Conservation (phyloP, 2,113 vertebrate species). For the Redunca redunca region DNA sequence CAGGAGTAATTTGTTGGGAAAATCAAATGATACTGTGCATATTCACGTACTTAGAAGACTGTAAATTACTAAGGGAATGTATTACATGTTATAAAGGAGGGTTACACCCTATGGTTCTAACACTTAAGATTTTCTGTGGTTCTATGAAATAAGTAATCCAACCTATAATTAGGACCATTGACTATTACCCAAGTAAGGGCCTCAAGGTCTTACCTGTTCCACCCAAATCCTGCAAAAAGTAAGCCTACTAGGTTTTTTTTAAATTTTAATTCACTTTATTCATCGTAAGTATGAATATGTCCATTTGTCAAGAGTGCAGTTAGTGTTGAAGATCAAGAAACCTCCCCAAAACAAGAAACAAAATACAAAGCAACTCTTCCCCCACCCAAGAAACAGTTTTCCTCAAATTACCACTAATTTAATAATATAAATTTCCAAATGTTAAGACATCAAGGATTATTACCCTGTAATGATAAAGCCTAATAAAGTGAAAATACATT, state of each 20-base stretch:
- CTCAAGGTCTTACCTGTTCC: background rate
- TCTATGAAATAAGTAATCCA: conserved; percentile 36
- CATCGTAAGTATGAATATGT: background rate
- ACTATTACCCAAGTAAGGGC: background rate
- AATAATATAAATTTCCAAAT: background rate
- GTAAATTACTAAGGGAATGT: conserved; percentile 14
- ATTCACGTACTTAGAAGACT: background rate
- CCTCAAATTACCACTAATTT: background rate
- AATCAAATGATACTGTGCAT: background rate
- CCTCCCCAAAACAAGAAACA: background rate
- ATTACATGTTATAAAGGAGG: conserved; percentile 29
- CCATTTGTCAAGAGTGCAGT: background rate
- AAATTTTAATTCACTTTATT: background rate
- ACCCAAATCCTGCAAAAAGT: background rate
- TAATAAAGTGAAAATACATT: background rate
- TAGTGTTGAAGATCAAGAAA: background rate
- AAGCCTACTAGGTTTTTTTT: background rate
- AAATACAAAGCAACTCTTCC: background rate
- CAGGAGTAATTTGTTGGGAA: background rate
- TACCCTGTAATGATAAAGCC: background rate
- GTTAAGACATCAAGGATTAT: background rate
- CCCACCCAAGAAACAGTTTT: background rate
- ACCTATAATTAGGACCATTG: conserved; percentile 45
- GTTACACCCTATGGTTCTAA: conserved; percentile 5
- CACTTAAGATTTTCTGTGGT: conserved; percentile 26